These are phyloP conservation scores for Catocala nupta DNA, from an alignment of 2,888 invertebrate genomes.

Conservation along the genomic window DNA sequence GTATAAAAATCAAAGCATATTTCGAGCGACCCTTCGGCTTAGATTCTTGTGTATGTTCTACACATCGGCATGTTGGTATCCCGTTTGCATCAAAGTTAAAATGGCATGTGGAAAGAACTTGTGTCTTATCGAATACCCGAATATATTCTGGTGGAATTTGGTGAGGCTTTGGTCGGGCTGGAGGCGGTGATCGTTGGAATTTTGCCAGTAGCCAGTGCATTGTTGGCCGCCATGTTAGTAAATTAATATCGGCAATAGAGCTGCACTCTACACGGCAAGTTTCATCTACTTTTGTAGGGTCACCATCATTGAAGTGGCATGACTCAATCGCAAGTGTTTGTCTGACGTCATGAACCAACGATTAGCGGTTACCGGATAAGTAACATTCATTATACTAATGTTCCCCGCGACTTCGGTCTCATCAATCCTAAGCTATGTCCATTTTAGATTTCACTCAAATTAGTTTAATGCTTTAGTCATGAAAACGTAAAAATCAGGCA, in stretches of 20 bases:
- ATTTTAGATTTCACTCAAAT: too few species aligned
- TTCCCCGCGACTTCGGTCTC: too few species aligned
- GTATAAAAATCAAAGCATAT: constrained; percentile 44
- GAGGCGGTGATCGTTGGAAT: constrained; percentile 68
- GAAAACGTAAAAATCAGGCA: too few species aligned
- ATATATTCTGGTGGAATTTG: constrained; percentile 66
- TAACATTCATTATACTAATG: too few species aligned
- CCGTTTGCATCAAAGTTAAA: constrained; percentile 50
- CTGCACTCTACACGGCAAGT: constrained; percentile 62
- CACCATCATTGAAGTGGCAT: constrained; percentile 4
- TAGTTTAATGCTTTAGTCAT: too few species aligned
- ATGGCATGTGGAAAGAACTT: constrained; percentile 49
- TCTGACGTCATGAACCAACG: too few species aligned
- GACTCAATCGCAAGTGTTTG: too few species aligned
- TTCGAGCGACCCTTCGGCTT: constrained; percentile 32
- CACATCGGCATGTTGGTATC: constrained; percentile 45
- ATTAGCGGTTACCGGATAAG: too few species aligned
- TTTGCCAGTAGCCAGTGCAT: constrained; percentile 76
- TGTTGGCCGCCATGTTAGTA: constrained; percentile 76
- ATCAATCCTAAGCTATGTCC: too few species aligned
- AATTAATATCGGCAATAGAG: constrained; percentile 80
- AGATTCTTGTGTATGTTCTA: constrained; percentile 13
- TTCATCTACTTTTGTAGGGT: constrained; percentile 43
- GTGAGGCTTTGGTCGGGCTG: constrained; percentile 50
- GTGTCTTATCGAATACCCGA: constrained; percentile 66